These are phyloP conservation scores for Amniataba percoides DNA, from an alignment of 2,797 vertebrate species.

Conservation along the genomic window DNA sequence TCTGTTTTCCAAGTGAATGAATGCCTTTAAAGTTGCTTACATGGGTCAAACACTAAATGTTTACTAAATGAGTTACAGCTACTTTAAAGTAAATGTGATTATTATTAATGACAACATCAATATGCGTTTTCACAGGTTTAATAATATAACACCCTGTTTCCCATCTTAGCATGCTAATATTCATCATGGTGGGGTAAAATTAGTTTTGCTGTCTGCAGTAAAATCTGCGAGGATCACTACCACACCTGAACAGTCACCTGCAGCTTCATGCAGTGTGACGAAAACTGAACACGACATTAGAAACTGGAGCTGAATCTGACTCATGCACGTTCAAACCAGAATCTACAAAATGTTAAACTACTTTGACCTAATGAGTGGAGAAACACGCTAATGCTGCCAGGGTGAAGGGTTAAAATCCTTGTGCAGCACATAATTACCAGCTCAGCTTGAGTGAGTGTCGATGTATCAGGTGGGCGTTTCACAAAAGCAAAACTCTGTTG, in stretches of 20 bases:
- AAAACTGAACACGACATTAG: background rate
- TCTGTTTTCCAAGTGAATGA: background rate
- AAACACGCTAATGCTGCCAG: background rate
- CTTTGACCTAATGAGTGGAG: background rate
- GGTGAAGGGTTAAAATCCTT: constrained; percentile 18
- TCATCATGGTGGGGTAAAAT: no score
- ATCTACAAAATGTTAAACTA: background rate
- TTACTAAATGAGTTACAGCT: background rate
- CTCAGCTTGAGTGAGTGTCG: constrained; percentile 11
- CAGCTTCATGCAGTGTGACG: no score
- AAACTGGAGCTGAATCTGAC: background rate
- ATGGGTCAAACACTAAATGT: no score
- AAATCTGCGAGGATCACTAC: background rate
- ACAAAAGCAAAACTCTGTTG: constrained; percentile 12
- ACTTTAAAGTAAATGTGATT: no score
- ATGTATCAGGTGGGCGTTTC: constrained; percentile 37
- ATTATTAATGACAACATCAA: background rate
- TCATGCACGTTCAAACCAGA: background rate
- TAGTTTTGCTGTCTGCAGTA: no score
- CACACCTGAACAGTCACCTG: no score
- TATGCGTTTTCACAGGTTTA: background rate
- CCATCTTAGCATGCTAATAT: background rate
- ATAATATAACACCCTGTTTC: no score
- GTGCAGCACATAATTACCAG: background rate
- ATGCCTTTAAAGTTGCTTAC: no score